Evolutionary conservation across 1,140 invertebrate species (phyloP).

Genomic region (Drosophila sechellia): DNA sequence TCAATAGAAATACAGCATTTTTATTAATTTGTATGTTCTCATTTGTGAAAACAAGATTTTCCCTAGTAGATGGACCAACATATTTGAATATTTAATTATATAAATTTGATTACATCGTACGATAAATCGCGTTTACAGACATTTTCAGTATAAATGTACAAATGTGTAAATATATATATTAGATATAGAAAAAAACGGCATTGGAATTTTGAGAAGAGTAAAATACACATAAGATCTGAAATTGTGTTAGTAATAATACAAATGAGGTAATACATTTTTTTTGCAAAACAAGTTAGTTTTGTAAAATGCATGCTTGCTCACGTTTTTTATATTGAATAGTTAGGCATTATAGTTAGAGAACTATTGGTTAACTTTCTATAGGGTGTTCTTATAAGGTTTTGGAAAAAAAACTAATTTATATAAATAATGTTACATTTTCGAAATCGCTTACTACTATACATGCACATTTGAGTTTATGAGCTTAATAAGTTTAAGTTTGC

Average conservation of each 20-base stretch:
- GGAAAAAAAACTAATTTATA: not conserved
- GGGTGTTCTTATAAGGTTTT: not conserved
- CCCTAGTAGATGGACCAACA: not conserved
- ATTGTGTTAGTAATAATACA: slow-evolving; percentile 7
- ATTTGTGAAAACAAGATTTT: not conserved
- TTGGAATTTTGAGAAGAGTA: not conserved
- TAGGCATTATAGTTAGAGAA: slow-evolving; percentile 1
- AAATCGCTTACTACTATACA: not conserved
- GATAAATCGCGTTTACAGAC: not conserved
- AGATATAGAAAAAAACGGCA: not conserved
- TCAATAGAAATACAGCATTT: not conserved
- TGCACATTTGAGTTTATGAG: not conserved
- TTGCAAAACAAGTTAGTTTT: not conserved
- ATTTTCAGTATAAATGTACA: not conserved
- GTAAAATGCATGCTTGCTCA: slow-evolving; percentile 13
- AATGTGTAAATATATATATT: not conserved
- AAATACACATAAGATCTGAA: not conserved
- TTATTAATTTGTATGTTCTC: not conserved
- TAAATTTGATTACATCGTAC: not conserved
- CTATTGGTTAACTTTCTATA: not conserved
- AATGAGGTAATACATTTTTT: slow-evolving; percentile 7
- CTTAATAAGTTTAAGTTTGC: slow-evolving; percentile 7
- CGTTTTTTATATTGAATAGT: not conserved
- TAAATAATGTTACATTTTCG: not conserved
- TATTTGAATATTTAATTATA: not conserved